Conservation (phyloP, 2,113 vertebrate species). For the Cyprinodon variegatus region DNA sequence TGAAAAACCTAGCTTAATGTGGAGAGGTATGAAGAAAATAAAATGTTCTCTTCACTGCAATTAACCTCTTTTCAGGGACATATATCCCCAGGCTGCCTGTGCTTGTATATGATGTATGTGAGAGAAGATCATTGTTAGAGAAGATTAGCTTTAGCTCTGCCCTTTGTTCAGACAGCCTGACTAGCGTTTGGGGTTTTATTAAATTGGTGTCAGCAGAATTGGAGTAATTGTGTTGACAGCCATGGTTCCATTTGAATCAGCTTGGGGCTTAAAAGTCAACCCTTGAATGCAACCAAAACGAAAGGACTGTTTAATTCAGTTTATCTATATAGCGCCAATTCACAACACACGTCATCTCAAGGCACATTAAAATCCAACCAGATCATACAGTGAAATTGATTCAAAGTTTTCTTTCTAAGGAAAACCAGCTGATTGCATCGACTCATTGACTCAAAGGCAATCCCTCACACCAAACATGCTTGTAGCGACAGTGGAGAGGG, state of each 20-base stretch:
- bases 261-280: not conserved
- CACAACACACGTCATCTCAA: too few species aligned
- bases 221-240: constrained; percentile 20
- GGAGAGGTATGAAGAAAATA: not conserved
- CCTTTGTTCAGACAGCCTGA: constrained; percentile 26
- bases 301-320: too few species aligned
- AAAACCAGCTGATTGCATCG: too few species aligned
- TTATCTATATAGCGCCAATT: too few species aligned
- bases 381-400: too few species aligned
- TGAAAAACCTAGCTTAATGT: not conserved
- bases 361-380: too few species aligned
- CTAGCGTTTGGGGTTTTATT: constrained; percentile 29
- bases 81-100: not conserved
- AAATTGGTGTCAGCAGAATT: constrained; percentile 38
- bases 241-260: constrained; percentile 18
- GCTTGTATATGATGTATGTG: not conserved
- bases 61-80: constrained; percentile 29
- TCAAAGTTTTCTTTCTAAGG: too few species aligned
- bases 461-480: too few species aligned
- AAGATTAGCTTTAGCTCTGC: constrained; percentile 31
- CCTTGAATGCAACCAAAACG: too few species aligned
- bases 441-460: too few species aligned
- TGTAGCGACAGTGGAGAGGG: too few species aligned
- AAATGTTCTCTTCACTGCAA: constrained; percentile 1
- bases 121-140: not conserved